Evolutionary conservation across 2,888 invertebrate species (phyloP).

Genomic region (Malachius bipustulatus): DNA sequence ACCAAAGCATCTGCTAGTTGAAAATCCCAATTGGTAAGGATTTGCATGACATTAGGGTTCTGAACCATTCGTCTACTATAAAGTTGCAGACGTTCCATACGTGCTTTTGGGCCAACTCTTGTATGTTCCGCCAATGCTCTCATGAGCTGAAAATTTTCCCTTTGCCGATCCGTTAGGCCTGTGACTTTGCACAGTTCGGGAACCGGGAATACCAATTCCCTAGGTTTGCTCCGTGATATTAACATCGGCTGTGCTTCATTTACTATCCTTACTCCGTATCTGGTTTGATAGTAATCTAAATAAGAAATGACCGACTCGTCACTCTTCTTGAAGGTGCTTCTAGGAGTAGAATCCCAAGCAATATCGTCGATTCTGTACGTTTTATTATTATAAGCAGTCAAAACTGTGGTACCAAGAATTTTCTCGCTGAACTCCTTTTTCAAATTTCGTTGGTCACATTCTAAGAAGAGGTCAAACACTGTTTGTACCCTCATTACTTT

Average conservation of each 20-base stretch:
- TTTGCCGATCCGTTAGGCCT: conserved; percentile 50
- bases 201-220: conserved; percentile 63
- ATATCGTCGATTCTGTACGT: conserved; percentile 67
- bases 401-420: conserved; percentile 50
- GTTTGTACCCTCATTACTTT: conserved; percentile 75
- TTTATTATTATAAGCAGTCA: conserved; percentile 68
- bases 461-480: conserved; percentile 49
- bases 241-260: conserved; percentile 61
- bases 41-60: conserved; percentile 40
- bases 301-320: conserved; percentile 45
- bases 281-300: conserved; percentile 60
- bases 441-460: conserved; percentile 36
- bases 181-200: conserved; percentile 81
- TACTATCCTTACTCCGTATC: conserved; percentile 53
- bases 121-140: conserved; percentile 60
- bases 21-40: conserved; percentile 60
- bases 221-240: conserved; percentile 54
- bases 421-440: conserved; percentile 32
- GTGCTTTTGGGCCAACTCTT: conserved; percentile 53
- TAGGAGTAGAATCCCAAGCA: conserved; percentile 48
- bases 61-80: conserved; percentile 52
- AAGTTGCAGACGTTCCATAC: conserved; percentile 51
- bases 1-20: conserved; percentile 51
- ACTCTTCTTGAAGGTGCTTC: conserved; percentile 46
- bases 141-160: conserved; percentile 50